These are phyloP conservation scores for Eupithecia subumbrata DNA, from an alignment of 2,888 invertebrate genomes.

Conservation along the genomic window DNA sequence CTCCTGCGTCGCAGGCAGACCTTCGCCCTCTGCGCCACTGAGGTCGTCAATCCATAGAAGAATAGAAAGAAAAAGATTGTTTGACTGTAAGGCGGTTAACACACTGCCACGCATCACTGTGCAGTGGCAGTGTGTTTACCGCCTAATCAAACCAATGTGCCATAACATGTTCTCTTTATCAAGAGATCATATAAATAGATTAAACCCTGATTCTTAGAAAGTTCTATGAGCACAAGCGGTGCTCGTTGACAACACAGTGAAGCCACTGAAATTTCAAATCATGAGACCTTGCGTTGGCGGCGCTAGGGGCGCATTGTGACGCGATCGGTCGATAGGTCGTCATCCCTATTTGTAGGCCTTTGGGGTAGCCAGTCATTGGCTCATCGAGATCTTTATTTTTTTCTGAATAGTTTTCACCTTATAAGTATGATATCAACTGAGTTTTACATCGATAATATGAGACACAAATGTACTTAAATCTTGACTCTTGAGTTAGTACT, in stretches of 20 bases:
- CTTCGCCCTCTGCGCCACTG: no score
- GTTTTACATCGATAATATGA: neutral
- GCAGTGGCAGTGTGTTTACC: no score
- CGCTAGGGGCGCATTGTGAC: conserved; percentile 46
- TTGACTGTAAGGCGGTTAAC: no score
- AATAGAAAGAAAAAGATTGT: neutral
- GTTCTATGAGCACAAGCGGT: no score
- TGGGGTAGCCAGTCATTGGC: neutral
- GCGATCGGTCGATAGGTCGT: conserved; percentile 38
- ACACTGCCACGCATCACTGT: no score
- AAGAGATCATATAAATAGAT: neutral
- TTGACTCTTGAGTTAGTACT: neutral
- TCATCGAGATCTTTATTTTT: neutral
- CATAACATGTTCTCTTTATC: neutral
- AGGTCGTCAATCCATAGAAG: no score
- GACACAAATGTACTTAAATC: neutral
- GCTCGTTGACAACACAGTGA: no score
- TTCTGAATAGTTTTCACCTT: neutral
- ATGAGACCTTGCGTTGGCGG: conserved; percentile 32
- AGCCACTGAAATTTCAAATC: no score
- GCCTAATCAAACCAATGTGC: neutral
- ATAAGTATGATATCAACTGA: neutral
- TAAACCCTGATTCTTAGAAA: neutral
- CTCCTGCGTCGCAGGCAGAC: no score
- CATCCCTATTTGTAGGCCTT: conserved; percentile 34